Base-by-base conservation (phyloP, 1,140 invertebrate species). In the Antheraea mylitta region DNA sequence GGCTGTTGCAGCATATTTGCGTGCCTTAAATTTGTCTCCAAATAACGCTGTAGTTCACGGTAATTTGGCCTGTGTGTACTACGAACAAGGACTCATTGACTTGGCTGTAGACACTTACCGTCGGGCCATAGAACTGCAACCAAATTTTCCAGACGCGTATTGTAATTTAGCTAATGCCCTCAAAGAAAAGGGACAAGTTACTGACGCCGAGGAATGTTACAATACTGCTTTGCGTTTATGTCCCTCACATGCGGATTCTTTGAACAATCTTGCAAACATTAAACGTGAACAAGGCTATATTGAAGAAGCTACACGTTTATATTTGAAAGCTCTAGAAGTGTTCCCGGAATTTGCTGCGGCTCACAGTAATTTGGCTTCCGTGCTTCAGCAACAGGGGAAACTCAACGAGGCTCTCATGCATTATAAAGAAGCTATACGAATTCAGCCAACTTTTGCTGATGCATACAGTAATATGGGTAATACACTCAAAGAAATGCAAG, bases 391-490 rank as follows among this genome's bases (percentile, higher is more conserved):
- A 84, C 99, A 99, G 93, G 99, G 96, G 89, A 99, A 97, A 93
- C 93, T 99, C 16, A 98, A 98, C 83, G 99, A 99, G 93, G 99
- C 99, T 0, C 94, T 99, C 18, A 97, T 98, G 95, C 99, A 99
- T 93, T 99, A 99, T 90, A 99, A 99, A 86, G 98, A 99, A 89
- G 99, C 99, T 0, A 99, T 99, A 67, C 95, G 97, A 70, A 98
- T 99, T 80, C 97, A 98, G 71, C 98, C 98, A 6, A 98, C 97
- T 18, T 99, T 99, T 92, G 98, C 98, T 45, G 98, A 99, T 94
- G 98, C 98, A 0, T 99, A 98, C 91, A 98, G 98, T 45, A 99
- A 99, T 86, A 99, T 99, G 99, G 99, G 99, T 53, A 99, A 99
- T 85, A 99, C 99, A 0, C 92, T 99, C 7, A 99, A 99, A 90